Evolutionary conservation across 2,113 vertebrate species (phyloP).

Genomic region (Pitta sordida): DNA sequence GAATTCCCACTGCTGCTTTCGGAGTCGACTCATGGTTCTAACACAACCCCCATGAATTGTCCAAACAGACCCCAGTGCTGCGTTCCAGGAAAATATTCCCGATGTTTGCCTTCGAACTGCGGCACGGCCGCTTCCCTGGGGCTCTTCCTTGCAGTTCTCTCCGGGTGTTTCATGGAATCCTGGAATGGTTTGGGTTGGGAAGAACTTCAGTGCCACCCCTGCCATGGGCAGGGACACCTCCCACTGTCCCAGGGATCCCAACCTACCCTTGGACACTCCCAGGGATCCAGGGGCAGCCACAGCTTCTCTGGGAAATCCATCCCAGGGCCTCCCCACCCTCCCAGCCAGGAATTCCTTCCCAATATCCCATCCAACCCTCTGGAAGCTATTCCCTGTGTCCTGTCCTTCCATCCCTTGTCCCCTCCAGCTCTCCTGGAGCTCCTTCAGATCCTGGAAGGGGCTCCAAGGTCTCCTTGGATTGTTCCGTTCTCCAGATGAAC

Average conservation of each 20-base stretch:
- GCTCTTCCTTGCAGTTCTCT: neutral
- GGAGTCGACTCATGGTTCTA: neutral
- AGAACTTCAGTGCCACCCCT: neutral
- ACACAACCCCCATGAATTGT: neutral
- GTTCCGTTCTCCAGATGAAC: neutral
- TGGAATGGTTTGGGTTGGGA: neutral
- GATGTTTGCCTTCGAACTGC: neutral
- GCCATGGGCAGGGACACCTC: no score
- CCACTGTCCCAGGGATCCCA: neutral
- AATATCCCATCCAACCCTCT: neutral
- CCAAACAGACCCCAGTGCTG: neutral
- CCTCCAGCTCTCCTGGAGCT: neutral
- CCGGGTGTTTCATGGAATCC: neutral
- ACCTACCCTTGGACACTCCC: neutral
- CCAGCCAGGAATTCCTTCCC: neutral
- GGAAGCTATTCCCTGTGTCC: neutral
- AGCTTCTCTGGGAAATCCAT: neutral
- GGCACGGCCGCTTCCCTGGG: fast-evolving
- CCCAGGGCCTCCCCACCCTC: neutral
- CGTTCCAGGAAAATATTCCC: neutral
- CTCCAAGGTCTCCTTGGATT: neutral
- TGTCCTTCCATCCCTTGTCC: neutral
- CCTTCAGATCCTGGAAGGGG: neutral
- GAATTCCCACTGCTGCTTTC: neutral
- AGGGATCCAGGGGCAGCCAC: neutral